phyloP scores from a whole-genome alignment of 2,113 vertebrate genomes.

The Malurus cyaneus region DNA sequence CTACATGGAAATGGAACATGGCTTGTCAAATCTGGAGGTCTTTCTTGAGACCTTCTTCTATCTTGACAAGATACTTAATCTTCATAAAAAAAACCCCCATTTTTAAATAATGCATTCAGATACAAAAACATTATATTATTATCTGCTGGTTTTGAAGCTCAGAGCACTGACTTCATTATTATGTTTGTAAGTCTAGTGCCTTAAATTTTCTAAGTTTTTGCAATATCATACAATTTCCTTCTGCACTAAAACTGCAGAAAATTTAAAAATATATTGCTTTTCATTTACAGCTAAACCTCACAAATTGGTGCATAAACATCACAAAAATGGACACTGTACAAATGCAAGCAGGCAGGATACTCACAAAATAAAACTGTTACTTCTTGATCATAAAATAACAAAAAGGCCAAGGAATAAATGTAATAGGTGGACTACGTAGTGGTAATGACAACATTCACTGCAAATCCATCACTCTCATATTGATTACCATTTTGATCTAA shows the following conservation, averaged over 20 bases:
- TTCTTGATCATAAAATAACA: neutral
- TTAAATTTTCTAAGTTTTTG: neutral
- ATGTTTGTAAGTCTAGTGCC: neutral
- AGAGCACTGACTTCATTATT: neutral
- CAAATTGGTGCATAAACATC: neutral
- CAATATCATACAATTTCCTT: neutral
- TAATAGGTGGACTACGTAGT: neutral
- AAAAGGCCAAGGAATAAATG: neutral
- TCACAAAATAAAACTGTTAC: neutral
- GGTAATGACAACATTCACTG: neutral
- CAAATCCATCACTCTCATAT: neutral
- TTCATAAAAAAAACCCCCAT: neutral
- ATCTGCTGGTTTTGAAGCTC: neutral
- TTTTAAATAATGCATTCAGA: neutral
- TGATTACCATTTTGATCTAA: neutral
- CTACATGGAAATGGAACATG: neutral
- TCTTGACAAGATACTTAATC: neutral
- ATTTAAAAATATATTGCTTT: neutral
- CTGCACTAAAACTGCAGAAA: neutral
- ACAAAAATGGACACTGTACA: neutral
- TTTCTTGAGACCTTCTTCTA: neutral
- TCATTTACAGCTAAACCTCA: neutral
- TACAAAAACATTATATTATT: neutral
- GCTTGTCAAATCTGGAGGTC: neutral
- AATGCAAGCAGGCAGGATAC: neutral